A percentile compares a stretch with the other conserved stretches of the same genome.
Conservation (phyloP, 2,113 vertebrate genomes). For the Laterallus jamaicensis region DNA sequence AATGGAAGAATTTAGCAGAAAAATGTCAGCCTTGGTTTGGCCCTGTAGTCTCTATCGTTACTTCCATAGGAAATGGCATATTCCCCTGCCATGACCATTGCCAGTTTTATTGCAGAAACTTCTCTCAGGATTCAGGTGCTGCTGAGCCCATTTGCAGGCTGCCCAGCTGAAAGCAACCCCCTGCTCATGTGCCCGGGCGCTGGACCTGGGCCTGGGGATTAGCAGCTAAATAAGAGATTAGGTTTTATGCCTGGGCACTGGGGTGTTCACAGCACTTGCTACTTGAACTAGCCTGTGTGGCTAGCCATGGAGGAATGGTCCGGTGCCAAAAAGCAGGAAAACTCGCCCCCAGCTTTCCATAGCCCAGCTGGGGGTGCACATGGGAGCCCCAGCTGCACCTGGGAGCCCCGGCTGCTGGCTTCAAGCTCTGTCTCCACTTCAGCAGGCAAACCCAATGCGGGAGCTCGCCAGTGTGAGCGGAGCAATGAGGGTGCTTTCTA, state of each 20-base stretch:
- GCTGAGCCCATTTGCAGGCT: background rate
- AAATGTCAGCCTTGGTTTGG: background rate
- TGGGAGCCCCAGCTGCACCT: background rate
- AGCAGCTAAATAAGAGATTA: background rate
- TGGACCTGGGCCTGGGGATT: background rate
- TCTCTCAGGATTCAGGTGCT: background rate
- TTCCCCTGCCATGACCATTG: background rate
- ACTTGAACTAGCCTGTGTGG: background rate
- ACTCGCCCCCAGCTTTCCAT: background rate
- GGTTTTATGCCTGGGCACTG: background rate
- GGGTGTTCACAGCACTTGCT: background rate
- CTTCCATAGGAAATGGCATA: background rate
- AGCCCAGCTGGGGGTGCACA: background rate
- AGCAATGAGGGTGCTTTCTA: background rate
- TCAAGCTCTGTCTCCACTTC: background rate
- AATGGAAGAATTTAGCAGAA: background rate
- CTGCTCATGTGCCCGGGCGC: background rate
- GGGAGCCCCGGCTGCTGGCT: background rate
- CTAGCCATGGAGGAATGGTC: background rate
- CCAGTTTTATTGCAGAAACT: background rate
- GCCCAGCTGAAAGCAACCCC: background rate
- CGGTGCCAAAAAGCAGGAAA: background rate
- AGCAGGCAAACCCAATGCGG: accelerated
- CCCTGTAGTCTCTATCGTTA: background rate
- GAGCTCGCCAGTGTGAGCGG: background rate